Conservation (phyloP, 2,113 vertebrate genomes). For the Xiphorhynchus elegans region DNA sequence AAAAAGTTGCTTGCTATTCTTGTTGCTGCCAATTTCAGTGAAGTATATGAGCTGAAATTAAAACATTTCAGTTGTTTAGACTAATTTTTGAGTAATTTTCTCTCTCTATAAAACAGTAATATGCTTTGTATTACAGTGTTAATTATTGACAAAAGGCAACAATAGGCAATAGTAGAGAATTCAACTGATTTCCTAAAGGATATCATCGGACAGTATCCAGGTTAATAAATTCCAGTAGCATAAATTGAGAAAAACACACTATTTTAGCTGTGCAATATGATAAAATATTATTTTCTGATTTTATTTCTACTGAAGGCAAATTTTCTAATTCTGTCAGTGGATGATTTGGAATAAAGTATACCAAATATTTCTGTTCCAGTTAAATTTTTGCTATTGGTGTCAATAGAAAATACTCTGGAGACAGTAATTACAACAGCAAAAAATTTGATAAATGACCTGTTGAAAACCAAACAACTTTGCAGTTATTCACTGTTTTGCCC, state of each 20-base stretch:
- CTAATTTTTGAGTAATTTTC: background rate
- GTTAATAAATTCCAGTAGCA: background rate
- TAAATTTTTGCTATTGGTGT: background rate
- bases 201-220: background rate
- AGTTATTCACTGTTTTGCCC: background rate
- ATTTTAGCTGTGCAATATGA: background rate
- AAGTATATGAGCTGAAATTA: background rate
- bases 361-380: background rate
- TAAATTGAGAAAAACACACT: background rate
- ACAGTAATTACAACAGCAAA: background rate
- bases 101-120: background rate
- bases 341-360: background rate
- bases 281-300: background rate
- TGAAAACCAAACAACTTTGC: background rate
- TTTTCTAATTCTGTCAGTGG: background rate
- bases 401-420: background rate
- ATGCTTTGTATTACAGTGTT: background rate
- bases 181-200: background rate
- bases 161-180: background rate
- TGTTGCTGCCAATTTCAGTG: background rate
- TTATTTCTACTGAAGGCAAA: background rate
- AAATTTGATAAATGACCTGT: background rate
- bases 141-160: background rate
- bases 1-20: slow-evolving; percentile 60
- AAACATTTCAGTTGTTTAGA: background rate